phyloP scores from a whole-genome alignment of 1,140 invertebrate genomes.

The Drosophila burlai region DNA sequence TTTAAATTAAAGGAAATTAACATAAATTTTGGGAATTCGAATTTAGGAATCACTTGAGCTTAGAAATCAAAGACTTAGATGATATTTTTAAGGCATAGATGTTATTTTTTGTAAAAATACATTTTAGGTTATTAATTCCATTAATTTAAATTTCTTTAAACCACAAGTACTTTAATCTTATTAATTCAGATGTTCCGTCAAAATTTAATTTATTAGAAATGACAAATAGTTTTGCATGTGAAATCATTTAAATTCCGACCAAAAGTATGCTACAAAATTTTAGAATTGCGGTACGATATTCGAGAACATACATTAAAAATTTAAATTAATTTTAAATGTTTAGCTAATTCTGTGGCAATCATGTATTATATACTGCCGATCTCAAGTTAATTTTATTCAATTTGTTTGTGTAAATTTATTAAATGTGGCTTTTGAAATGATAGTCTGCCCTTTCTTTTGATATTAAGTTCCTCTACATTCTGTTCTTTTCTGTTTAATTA shows the following conservation, averaged over 20 bases:
- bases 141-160: no score
- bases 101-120: no score
- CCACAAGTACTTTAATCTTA: neutral
- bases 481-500: no score
- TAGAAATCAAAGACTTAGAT: neutral
- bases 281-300: no score
- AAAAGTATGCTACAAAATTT: conserved; percentile 1
- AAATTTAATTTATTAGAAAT: neutral
- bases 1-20: neutral
- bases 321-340: neutral
- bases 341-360: no score
- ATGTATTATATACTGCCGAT: neutral
- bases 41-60: neutral
- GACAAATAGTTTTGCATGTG: neutral
- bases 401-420: no score
- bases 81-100: no score
- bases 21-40: neutral
- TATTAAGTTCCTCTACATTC: no score
- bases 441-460: no score
- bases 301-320: no score
- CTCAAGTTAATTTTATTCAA: neutral
- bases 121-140: no score
- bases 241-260: neutral
- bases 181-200: neutral
- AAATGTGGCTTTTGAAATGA: no score